Conservation (phyloP, 2,113 vertebrate genomes). For the Laticauda laticaudata region DNA sequence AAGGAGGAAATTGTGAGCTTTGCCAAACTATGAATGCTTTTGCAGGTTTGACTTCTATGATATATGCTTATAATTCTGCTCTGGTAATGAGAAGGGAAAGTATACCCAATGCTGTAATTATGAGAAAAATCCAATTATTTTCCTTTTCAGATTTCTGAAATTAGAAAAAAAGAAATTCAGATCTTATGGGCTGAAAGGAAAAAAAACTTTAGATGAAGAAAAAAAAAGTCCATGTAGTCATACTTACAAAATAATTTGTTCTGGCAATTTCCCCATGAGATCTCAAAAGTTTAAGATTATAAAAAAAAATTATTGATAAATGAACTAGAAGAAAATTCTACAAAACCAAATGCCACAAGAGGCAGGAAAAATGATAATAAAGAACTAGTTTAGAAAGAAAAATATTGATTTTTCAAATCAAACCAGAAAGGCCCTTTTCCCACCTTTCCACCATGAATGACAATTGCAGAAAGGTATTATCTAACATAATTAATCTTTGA, state of each 20-base stretch:
- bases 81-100: slow-evolving; percentile 22
- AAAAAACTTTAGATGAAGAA: slow-evolving; percentile 10
- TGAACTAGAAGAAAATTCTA: slow-evolving; percentile 13
- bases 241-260: accelerated
- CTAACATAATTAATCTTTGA: slow-evolving; percentile 83
- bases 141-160: slow-evolving; percentile 36
- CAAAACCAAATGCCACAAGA: slow-evolving; percentile 45
- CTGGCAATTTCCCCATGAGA: not conserved
- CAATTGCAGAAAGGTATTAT: slow-evolving; percentile 70
- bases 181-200: not conserved
- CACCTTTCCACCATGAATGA: slow-evolving; percentile 72
- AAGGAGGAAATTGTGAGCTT: slow-evolving; percentile 49
- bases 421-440: slow-evolving; percentile 68
- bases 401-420: slow-evolving; percentile 25
- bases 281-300: not conserved
- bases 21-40: slow-evolving; percentile 40
- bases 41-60: slow-evolving; percentile 17
- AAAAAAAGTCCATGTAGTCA: not conserved
- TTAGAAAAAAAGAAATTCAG: slow-evolving; percentile 1
- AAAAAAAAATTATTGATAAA: not conserved
- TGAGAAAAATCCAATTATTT: slow-evolving; percentile 27
- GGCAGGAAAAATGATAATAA: slow-evolving; percentile 2
- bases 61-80: slow-evolving; percentile 9
- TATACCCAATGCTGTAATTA: not conserved
- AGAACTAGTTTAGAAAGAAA: slow-evolving; percentile 64